These are phyloP conservation scores for Xiphophorus maculatus DNA, from an alignment of 2,113 vertebrate genomes.

Conservation along the genomic window DNA sequence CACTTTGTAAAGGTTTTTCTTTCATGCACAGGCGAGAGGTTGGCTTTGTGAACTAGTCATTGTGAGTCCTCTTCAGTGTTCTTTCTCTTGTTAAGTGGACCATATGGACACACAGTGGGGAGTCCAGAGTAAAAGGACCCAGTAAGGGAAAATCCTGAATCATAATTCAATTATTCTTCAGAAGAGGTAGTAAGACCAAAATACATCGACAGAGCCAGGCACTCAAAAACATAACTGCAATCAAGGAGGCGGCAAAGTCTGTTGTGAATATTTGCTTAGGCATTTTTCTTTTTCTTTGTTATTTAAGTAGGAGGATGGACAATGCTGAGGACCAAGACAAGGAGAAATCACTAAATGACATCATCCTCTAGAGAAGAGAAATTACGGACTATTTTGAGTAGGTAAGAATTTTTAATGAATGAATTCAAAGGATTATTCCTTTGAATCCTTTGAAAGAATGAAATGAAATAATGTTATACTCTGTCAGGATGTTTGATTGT, in stretches of 20 bases:
- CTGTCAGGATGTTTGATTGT: too few relatives aligned
- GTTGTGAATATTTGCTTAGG: not conserved
- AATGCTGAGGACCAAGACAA: not conserved
- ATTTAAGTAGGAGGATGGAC: not conserved
- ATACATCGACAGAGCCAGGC: not conserved
- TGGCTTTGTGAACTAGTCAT: constrained; percentile 3
- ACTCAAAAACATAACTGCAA: not conserved
- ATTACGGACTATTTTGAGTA: constrained; percentile 7
- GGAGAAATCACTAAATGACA: not conserved
- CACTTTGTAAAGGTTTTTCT: not conserved
- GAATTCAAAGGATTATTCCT: too few relatives aligned
- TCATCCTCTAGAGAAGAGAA: constrained; percentile 1
- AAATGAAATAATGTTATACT: too few relatives aligned
- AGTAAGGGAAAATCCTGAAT: constrained; percentile 50
- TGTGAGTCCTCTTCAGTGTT: not conserved
- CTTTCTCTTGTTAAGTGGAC: constrained; percentile 32
- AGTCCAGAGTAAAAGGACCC: constrained; percentile 37
- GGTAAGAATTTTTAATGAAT: constrained; percentile 28
- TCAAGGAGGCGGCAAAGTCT: not conserved
- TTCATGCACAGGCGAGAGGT: constrained; percentile 16
- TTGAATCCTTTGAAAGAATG: too few relatives aligned
- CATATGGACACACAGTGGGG: constrained; percentile 77
- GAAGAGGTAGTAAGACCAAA: constrained; percentile 45
- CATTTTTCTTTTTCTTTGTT: not conserved
- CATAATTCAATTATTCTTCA: constrained; percentile 39